Evolutionary conservation across 2,797 vertebrate species (phyloP), one percentile per base, ranked within the genome.

Genomic region (Anolis apletophallus): DNA sequence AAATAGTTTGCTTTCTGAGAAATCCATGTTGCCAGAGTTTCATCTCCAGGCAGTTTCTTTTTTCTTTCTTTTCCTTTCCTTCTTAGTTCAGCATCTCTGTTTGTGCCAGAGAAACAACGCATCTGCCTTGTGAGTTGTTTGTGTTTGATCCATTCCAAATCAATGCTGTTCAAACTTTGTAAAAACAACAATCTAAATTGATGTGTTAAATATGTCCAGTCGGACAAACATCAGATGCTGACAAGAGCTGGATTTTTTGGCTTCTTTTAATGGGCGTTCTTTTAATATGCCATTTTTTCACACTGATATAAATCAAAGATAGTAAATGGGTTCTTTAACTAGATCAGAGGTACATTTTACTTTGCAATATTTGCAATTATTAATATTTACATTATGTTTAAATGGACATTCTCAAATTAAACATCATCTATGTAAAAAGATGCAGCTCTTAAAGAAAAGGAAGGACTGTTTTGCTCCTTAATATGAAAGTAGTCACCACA

Each of bases 191-290:
- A 85, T 93, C 91, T 92, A 91, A 29, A 95, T 90, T 97, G 95
- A 96, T 96, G 95, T 93, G 94, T 93, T 95, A 95, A 96, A 91
- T 95, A 96, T 96, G 95, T 96, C 94, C 95, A 92, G 88, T 94
- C 94, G 59, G 96, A 95, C 94, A 89, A 94, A 88, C 90, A 92
- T 95, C 92, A 95, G 90, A 32, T 96, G 96, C 94, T 96, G 95
- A 92, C 93, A 90, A 84, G 90, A 75, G 84, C 89, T 86, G 64
- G 29, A 91, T 90, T 85, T 54, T 54, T 93, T 94, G 94, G 93
- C 95, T 92, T 92, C 92, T 86, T 83, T 85, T 93, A 93, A 93
- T 94, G 92, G 90, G 91, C 94, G 93, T 94, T 91, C 87, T 92
- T 95, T 90, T 93, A 92, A 87, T 90, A 87, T 85, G 87, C 87